Percentiles rank a stretch among this genome's conserved stretches.
phyloP scores from a whole-genome alignment of 2,888 invertebrate species.

The Eilema griseolum region DNA sequence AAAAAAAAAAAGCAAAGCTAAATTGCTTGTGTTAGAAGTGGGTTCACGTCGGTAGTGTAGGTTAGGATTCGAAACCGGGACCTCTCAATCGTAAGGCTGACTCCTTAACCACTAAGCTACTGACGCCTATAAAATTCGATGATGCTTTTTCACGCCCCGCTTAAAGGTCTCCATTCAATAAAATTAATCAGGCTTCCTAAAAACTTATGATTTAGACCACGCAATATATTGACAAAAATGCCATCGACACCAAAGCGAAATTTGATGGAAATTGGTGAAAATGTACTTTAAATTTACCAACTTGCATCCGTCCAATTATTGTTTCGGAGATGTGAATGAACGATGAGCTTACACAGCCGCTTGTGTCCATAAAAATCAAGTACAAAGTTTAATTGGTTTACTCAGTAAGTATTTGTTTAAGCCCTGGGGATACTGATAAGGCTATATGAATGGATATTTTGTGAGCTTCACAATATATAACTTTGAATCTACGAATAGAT shows the following conservation, averaged over 20 bases:
- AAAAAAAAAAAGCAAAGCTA: no score
- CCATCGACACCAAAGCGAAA: slow-evolving; percentile 30
- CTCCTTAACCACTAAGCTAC: no score
- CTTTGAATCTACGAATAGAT: slow-evolving; percentile 1
- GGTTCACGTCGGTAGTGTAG: no score
- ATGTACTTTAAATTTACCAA: slow-evolving; percentile 37
- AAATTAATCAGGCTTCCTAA: background rate
- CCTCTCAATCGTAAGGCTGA: no score
- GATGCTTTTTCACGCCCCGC: no score
- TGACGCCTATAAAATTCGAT: no score
- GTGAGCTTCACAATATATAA: background rate
- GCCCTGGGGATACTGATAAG: background rate
- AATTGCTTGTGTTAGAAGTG: no score
- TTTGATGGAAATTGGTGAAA: slow-evolving; percentile 39
- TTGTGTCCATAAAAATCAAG: slow-evolving; percentile 6
- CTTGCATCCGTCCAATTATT: slow-evolving; percentile 30
- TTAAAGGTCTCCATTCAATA: no score
- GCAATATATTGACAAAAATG: slow-evolving; percentile 29
- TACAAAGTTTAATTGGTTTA: background rate
- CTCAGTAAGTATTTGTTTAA: slow-evolving; percentile 6
- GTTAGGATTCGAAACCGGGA: no score
- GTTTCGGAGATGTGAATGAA: slow-evolving; percentile 33
- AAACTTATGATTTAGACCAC: slow-evolving; percentile 21
- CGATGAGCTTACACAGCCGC: slow-evolving; percentile 17
- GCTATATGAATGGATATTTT: background rate